These are phyloP conservation scores for Chironomus tentans DNA, from an alignment of 2,888 invertebrate genomes.

Conservation along the genomic window DNA sequence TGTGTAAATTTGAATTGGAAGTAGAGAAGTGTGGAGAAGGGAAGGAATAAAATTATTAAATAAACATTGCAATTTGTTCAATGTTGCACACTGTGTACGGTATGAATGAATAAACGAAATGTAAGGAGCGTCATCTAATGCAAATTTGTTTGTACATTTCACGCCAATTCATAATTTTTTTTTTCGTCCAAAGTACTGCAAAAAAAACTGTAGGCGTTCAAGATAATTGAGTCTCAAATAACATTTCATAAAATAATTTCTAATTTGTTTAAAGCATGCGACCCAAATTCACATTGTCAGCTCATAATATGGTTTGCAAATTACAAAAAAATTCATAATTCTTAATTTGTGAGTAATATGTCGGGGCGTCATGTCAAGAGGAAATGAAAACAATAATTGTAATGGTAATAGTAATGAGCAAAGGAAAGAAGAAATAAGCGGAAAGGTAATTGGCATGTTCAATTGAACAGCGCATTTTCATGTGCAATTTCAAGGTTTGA, in stretches of 20 bases:
- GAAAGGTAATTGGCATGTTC: too few species aligned
- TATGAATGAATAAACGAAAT: too few species aligned
- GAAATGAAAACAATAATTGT: not conserved
- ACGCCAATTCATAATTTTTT: not conserved
- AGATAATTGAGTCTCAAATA: not conserved
- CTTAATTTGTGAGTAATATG: not conserved
- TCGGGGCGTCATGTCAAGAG: not conserved
- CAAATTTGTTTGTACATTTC: not conserved
- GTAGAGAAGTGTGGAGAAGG: too few species aligned
- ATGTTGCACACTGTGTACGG: too few species aligned
- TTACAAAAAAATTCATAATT: not conserved
- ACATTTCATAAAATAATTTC: constrained; percentile 14
- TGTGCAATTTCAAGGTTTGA: too few species aligned
- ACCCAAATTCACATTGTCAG: not conserved
- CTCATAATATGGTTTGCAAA: not conserved
- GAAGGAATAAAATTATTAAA: too few species aligned
- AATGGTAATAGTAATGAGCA: too few species aligned
- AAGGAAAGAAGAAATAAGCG: too few species aligned
- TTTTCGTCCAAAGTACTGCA: not conserved
- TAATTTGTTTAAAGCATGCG: constrained; percentile 18
- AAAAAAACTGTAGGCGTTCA: not conserved
- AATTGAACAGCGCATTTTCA: too few species aligned
- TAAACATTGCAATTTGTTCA: too few species aligned
- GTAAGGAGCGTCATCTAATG: too few species aligned
- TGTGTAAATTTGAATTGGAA: too few species aligned